Evolutionary conservation across 2,888 invertebrate species (phyloP), one percentile per base, ranked within the genome.

Genomic region (Apamea crenata): DNA sequence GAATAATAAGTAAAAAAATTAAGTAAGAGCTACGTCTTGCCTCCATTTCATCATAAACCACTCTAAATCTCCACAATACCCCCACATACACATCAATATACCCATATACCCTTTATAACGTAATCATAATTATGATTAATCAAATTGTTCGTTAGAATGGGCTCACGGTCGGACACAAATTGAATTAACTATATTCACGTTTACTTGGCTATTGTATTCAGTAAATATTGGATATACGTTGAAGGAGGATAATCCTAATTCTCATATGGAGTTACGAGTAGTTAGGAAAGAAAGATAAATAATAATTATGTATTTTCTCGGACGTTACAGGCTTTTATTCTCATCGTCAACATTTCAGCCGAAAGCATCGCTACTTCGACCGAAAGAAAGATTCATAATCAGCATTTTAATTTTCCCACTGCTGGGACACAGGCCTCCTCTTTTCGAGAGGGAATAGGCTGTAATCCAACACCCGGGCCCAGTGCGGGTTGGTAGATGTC

Each of bases 71-170:
- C 53, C 25, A 78, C 29, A 40, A 29, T 47, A 47, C 16, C 18
- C 4, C 12, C 10, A n/a, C 50, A n/a, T 61, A 36, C 21, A 21
- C 29, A 70, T 81, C 63, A 47, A 81, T 81, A 72, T 4, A 65
- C 2, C 59, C n/a, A 81, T 81, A 72, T 4, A 65, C 2, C 59
- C n/a, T 81, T 32, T 32, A 74, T 44, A 36, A 61, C 16, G 7
- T 44, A 44, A 81, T 53, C 16, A 76, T 68, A 59, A 75, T 81
- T 59, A 74, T 44, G 32, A 76, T 76, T 82, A 36, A 80, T 80
- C 36, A 68, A 82, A 82, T 61, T 44, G 44, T 16, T 29, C 67
- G 18, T 53, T 29, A 40, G 36, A 82, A 76, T 44, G 25, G 25
- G 59, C 50, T 44, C 76, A 82, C 67, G 16, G 50, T 44, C 36